Conservation (phyloP, 2,888 invertebrate species). For the Coleophora flavipennella region DNA sequence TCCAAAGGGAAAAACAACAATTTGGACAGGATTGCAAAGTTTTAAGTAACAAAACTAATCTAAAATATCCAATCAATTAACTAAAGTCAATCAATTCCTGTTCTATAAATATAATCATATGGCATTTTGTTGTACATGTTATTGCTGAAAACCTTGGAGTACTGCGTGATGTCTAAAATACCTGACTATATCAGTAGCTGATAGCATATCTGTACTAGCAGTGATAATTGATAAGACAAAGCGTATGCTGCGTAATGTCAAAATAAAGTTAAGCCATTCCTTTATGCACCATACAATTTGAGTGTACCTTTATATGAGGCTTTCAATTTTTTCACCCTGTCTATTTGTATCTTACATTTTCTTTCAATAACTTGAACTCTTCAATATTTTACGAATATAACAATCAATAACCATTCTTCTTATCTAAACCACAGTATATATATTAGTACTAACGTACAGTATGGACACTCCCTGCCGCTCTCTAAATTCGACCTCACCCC, state of each 20-base stretch:
- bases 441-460: too few relatives aligned
- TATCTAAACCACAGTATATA: too few relatives aligned
- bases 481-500: too few relatives aligned
- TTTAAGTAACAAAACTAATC: constrained; percentile 33
- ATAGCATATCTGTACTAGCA: constrained; percentile 43
- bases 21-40: constrained; percentile 32
- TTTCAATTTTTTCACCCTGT: not conserved
- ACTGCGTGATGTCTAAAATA: constrained; percentile 35
- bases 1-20: too few relatives aligned
- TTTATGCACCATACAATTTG: not conserved
- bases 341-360: not conserved
- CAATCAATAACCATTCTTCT: constrained; percentile 4
- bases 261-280: constrained; percentile 17
- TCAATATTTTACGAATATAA: not conserved
- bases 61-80: constrained; percentile 6
- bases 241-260: constrained; percentile 26
- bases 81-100: constrained; percentile 10
- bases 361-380: too few relatives aligned
- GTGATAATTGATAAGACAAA: constrained; percentile 35
- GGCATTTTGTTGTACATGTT: constrained; percentile 39
- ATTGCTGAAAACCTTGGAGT: constrained; percentile 7
- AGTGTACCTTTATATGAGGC: too few relatives aligned
- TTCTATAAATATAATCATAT: constrained; percentile 23
- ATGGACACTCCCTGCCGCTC: too few relatives aligned
- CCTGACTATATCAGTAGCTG: constrained; percentile 43